phyloP scores from a whole-genome alignment of 1,140 invertebrate species.

The Mamestra configurata region DNA sequence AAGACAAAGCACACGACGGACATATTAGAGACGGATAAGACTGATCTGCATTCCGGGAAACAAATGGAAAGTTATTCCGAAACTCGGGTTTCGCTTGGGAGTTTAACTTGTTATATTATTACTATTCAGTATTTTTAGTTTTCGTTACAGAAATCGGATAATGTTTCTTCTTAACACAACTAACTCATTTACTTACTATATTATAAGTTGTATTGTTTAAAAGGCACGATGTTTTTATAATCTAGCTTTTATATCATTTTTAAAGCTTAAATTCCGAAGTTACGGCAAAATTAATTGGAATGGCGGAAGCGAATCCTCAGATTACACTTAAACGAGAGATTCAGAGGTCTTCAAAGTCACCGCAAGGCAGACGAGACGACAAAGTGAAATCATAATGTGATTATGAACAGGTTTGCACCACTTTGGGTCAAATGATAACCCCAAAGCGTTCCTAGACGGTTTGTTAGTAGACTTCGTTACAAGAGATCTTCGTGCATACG shows the following conservation, averaged over 20 bases:
- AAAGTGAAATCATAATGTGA: slow-evolving; percentile 59
- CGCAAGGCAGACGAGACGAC: slow-evolving; percentile 56
- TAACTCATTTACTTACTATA: too few species aligned
- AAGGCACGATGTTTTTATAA: too few species aligned
- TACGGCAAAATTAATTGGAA: slow-evolving; percentile 63
- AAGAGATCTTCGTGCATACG: slow-evolving; percentile 13
- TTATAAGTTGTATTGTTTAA: too few species aligned
- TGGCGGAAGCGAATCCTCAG: slow-evolving; percentile 59
- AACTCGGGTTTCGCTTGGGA: not conserved
- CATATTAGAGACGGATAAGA: slow-evolving; percentile 3
- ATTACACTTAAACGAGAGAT: slow-evolving; percentile 63
- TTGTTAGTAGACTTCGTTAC: slow-evolving; percentile 44
- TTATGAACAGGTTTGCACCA: slow-evolving; percentile 55
- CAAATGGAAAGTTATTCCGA: not conserved
- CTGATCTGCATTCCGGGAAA: not conserved
- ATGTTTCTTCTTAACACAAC: too few species aligned
- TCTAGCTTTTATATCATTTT: too few species aligned
- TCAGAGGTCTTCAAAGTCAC: slow-evolving; percentile 56
- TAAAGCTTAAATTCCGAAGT: slow-evolving; percentile 42
- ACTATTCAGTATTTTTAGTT: too few species aligned
- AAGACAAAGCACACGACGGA: not conserved
- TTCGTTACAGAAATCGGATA: too few species aligned
- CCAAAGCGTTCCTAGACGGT: slow-evolving; percentile 35
- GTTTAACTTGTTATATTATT: slow-evolving; percentile 1
- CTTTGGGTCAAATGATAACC: not conserved